Percentiles rank a stretch among this genome's conserved stretches.
Evolutionary conservation across 2,113 vertebrate genomes (phyloP).

Genomic region (Silurus meridionalis): DNA sequence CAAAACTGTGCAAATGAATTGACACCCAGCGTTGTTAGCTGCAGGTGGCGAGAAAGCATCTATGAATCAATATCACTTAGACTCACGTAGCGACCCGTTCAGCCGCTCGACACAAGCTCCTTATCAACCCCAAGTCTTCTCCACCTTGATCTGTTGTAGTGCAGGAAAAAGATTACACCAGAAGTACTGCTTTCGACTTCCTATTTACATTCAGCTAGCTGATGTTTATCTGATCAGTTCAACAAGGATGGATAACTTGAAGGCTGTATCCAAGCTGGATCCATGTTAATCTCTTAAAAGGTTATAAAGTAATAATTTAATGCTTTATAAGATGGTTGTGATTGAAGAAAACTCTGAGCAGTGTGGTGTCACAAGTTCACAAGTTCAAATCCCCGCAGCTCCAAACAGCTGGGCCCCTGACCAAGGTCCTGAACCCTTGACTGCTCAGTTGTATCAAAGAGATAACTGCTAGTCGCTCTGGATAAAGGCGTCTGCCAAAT

Average conservation of each 20-base stretch:
- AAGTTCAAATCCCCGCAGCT: too few relatives aligned
- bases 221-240: not conserved
- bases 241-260: not conserved
- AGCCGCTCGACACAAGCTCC: slow-evolving; percentile 10
- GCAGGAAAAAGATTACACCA: slow-evolving; percentile 11
- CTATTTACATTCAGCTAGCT: not conserved
- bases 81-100: not conserved
- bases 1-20: not conserved
- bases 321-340: not conserved
- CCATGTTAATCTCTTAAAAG: not conserved
- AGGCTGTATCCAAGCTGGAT: not conserved
- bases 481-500: too few relatives aligned
- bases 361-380: too few relatives aligned
- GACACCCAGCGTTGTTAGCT: not conserved
- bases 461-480: too few relatives aligned
- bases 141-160: slow-evolving; percentile 21
- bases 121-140: slow-evolving; percentile 29
- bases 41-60: not conserved
- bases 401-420: too few relatives aligned
- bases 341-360: too few relatives aligned
- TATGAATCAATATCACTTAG: slow-evolving; percentile 40
- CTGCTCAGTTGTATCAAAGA: too few relatives aligned
- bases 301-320: not conserved
- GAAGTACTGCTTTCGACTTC: not conserved
- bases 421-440: too few relatives aligned